Conservation (phyloP, 2,797 vertebrate genomes). For the Parotocinclus haroldoi region DNA sequence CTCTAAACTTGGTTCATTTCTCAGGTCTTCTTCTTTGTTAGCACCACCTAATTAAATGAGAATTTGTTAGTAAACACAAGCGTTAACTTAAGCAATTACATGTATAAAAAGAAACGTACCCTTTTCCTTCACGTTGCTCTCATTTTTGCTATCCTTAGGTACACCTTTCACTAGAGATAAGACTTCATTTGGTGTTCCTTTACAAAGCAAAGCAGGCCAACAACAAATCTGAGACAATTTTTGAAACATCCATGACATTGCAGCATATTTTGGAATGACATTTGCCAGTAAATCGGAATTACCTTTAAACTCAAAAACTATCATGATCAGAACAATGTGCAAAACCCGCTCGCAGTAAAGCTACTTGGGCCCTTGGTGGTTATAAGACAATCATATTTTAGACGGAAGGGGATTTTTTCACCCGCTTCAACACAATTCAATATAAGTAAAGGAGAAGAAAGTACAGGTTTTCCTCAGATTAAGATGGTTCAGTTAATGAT, state of each 20-base stretch:
- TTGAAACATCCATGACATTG: neutral
- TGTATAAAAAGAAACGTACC: constrained; percentile 56
- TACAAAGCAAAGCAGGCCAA: constrained; percentile 32
- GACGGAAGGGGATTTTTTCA: too few species aligned
- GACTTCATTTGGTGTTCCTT: constrained; percentile 85
- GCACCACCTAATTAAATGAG: constrained; percentile 44
- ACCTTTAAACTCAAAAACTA: too few species aligned
- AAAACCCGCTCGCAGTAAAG: too few species aligned
- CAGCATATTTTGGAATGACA: too few species aligned
- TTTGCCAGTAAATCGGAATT: too few species aligned
- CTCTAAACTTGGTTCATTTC: constrained; percentile 28
- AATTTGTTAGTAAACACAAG: constrained; percentile 1
- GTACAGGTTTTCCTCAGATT: too few species aligned
- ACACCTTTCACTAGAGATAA: constrained; percentile 79
- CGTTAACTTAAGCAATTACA: neutral
- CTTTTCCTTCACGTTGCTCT: constrained; percentile 56
- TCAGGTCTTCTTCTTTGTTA: constrained; percentile 43
- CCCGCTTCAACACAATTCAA: too few species aligned
- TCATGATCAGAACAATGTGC: too few species aligned
- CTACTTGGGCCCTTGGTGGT: too few species aligned
- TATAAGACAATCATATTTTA: too few species aligned
- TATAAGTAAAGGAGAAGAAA: too few species aligned
- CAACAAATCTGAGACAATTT: neutral
- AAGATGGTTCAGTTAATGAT: too few species aligned
- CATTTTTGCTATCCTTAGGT: constrained; percentile 58